Conservation (phyloP, 2,797 vertebrate genomes). For the Pampus argenteus region DNA sequence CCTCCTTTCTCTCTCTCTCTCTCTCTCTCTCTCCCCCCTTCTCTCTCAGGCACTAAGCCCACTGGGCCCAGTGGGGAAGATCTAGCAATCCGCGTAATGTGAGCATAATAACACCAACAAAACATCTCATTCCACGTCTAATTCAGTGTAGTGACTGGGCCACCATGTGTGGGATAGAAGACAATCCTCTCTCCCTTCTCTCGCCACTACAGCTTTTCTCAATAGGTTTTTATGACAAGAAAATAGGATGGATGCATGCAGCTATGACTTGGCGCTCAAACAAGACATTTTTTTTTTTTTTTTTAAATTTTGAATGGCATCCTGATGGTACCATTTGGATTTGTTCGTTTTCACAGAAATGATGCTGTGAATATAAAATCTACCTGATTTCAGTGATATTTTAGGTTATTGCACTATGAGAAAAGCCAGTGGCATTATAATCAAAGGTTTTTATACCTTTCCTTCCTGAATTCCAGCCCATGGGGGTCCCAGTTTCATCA, state of each 20-base stretch:
- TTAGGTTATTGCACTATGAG: conserved; percentile 74
- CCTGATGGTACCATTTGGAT: conserved; percentile 27
- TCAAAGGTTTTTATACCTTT: conserved; percentile 74
- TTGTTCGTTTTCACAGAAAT: conserved; percentile 23
- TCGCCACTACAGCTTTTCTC: conserved; percentile 45
- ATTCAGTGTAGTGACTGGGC: conserved; percentile 68
- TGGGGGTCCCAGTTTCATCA: conserved; percentile 76
- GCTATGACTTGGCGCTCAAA: conserved; percentile 42
- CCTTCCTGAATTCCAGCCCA: conserved; percentile 70
- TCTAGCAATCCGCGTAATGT: conserved; percentile 82
- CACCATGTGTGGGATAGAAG: conserved; percentile 64
- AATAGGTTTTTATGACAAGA: conserved; percentile 42
- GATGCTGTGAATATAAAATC: conserved; percentile 53
- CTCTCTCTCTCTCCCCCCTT: neutral
- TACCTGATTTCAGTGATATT: conserved; percentile 69
- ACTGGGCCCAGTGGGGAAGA: conserved; percentile 74
- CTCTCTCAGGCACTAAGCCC: conserved; percentile 66
- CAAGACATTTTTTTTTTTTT: conserved; percentile 50
- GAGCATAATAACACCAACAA: conserved; percentile 80
- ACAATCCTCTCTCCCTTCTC: conserved; percentile 65
- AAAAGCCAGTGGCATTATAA: conserved; percentile 74
- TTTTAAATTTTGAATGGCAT: conserved; percentile 22
- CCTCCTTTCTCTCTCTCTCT: conserved; percentile 19
- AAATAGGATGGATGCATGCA: conserved; percentile 28
- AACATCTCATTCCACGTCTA: conserved; percentile 78